These are phyloP conservation scores for Eupithecia vulgata DNA, from an alignment of 2,888 invertebrate species.

Conservation along the genomic window DNA sequence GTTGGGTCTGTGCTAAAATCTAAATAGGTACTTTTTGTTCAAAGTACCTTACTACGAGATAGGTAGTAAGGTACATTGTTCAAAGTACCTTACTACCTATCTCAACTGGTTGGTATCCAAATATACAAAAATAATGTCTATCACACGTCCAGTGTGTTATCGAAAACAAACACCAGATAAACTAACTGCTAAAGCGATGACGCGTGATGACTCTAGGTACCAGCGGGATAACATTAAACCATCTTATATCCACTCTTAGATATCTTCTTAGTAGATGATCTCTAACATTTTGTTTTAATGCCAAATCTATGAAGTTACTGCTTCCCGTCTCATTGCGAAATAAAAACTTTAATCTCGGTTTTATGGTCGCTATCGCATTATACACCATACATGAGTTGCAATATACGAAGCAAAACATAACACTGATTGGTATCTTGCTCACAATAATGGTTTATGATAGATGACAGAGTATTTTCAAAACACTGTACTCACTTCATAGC, in stretches of 20 bases:
- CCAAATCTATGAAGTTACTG: slow-evolving; percentile 15
- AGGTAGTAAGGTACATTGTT: too few relatives aligned
- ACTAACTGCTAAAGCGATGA: slow-evolving; percentile 33
- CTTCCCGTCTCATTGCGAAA: slow-evolving; percentile 11
- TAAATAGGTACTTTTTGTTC: not conserved
- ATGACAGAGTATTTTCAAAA: slow-evolving; percentile 9
- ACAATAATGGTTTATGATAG: not conserved
- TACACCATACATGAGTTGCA: slow-evolving; percentile 6
- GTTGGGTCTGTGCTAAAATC: not conserved
- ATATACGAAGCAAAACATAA: slow-evolving; percentile 10
- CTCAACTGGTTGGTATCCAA: not conserved
- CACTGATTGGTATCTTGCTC: not conserved
- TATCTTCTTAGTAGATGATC: not conserved
- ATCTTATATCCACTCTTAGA: not conserved
- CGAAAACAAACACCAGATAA: slow-evolving; percentile 44
- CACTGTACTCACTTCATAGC: slow-evolving; percentile 84
- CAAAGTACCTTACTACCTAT: not conserved
- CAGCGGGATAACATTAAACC: not conserved
- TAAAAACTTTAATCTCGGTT: slow-evolving; percentile 25
- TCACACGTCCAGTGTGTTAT: slow-evolving; percentile 27
- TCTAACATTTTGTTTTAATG: slow-evolving; percentile 7
- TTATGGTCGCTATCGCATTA: slow-evolving; percentile 21
- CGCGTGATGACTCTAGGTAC: slow-evolving; percentile 30
- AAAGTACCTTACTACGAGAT: too few relatives aligned
- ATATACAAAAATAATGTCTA: not conserved